Percentiles rank a stretch among this genome's conserved stretches.
Evolutionary conservation across 2,797 vertebrate genomes (phyloP).

Genomic region (Myiotriccus ornatus): DNA sequence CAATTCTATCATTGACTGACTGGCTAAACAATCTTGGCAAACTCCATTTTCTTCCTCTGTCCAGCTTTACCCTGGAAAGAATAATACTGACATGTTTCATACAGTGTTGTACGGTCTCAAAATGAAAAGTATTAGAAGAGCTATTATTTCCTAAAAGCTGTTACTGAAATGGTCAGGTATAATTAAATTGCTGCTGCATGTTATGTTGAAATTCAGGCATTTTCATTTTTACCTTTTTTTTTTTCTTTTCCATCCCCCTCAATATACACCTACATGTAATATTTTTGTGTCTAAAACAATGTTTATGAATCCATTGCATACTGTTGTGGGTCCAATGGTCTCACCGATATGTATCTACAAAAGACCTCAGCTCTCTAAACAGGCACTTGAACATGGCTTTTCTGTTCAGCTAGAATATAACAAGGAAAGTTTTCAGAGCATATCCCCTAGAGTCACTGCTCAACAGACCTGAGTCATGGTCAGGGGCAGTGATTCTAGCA

Average conservation of each 20-base stretch:
- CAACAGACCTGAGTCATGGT: not conserved
- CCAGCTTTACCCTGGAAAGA: not conserved
- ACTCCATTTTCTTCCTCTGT: not conserved
- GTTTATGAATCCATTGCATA: not conserved
- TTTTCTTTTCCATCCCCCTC: not conserved
- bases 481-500: not conserved
- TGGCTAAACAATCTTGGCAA: not conserved
- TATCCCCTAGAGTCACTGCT: not conserved
- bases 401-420: not conserved
- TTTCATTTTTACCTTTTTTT: not conserved
- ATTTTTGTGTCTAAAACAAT: not conserved
- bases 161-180: not conserved
- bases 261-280: rapidly evolving
- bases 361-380: not conserved
- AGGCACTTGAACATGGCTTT: not conserved
- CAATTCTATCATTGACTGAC: not conserved
- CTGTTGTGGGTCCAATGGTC: not conserved
- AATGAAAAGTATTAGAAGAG: not conserved
- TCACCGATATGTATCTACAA: not conserved
- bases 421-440: not conserved
- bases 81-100: not conserved
- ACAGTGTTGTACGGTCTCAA: not conserved
- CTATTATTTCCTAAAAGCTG: not conserved
- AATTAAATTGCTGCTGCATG: not conserved
- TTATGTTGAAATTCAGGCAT: not conserved